These are phyloP conservation scores for Clavelina lepadiformis DNA, from an alignment of 23 tunicate species.

Conservation along the genomic window DNA sequence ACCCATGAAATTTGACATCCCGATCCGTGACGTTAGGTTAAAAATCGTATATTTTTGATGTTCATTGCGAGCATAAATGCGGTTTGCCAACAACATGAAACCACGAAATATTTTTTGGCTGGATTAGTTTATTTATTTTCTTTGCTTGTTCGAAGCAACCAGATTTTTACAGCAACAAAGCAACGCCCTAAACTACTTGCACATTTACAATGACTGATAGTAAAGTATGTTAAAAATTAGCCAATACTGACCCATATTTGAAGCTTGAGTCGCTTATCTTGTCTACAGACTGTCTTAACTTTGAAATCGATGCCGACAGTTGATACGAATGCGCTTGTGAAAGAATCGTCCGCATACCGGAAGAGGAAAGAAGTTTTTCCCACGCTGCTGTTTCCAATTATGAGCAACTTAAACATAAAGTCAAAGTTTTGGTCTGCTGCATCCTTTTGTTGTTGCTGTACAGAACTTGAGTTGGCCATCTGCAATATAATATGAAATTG, in stretches of 20 bases:
- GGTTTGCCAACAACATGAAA: too few relatives aligned
- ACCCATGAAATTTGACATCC: too few relatives aligned
- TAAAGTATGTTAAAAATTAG: neutral
- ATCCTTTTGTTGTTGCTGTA: slow-evolving; percentile 53
- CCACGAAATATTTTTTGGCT: too few relatives aligned
- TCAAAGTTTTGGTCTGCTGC: slow-evolving; percentile 97
- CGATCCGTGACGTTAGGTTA: too few relatives aligned
- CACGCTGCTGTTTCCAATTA: slow-evolving; percentile 97
- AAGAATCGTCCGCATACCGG: slow-evolving; percentile 94
- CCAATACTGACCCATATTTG: slow-evolving; percentile 86
- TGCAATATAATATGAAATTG: slow-evolving; percentile 6
- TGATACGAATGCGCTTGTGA: slow-evolving; percentile 95
- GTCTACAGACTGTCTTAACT: slow-evolving; percentile 88
- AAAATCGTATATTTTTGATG: too few relatives aligned
- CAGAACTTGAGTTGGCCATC: slow-evolving; percentile 62
- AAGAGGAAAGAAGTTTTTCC: slow-evolving; percentile 97
- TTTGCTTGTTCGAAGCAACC: too few relatives aligned
- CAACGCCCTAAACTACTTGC: too few relatives aligned
- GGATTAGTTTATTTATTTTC: too few relatives aligned
- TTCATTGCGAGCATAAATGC: too few relatives aligned
- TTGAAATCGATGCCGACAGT: slow-evolving; percentile 99
- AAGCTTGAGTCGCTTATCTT: slow-evolving; percentile 79
- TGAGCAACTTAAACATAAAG: slow-evolving; percentile 91
- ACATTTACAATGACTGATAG: too few relatives aligned
- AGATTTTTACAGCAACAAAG: too few relatives aligned